A percentile compares a stretch with the other conserved stretches of the same genome.
phyloP scores from a whole-genome alignment of 37 sponge, comb jelly and placozoan genomes.

The Ephydatia muelleri region DNA sequence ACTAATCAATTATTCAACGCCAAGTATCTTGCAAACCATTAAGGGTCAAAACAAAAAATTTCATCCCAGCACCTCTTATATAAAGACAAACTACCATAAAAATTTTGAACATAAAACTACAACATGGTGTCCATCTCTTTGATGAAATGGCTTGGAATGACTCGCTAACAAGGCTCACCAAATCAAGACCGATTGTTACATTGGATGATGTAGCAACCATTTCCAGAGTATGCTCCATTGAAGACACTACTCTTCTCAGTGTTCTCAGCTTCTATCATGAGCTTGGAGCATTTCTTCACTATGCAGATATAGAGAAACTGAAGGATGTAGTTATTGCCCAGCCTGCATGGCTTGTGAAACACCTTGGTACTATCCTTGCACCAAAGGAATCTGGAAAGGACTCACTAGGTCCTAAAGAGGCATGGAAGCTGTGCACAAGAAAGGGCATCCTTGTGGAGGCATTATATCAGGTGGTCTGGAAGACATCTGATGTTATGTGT shows the following conservation, averaged over 20 bases:
- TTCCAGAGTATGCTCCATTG: constrained; percentile 22
- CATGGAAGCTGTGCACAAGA: constrained; percentile 18
- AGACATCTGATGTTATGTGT: neutral
- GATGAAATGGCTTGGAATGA: no score
- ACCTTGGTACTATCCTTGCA: constrained; percentile 27
- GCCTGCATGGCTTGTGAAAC: constrained; percentile 54
- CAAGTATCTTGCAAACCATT: no score
- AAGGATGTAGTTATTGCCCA: constrained; percentile 23
- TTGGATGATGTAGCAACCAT: constrained; percentile 17
- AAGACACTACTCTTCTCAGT: constrained; percentile 21
- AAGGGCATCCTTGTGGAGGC: constrained; percentile 44
- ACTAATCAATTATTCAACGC: no score
- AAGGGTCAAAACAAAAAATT: no score
- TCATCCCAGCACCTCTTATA: no score
- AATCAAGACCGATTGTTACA: constrained; percentile 6
- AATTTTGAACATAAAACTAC: no score
- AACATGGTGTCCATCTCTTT: no score
- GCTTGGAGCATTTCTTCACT: constrained; percentile 53
- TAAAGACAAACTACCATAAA: no score
- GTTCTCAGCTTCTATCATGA: constrained; percentile 67
- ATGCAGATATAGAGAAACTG: constrained; percentile 21
- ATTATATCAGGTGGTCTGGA: constrained; percentile 39
- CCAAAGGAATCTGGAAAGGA: constrained; percentile 22
- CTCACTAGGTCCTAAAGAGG: neutral
- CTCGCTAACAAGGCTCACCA: constrained; percentile 7